Conservation (phyloP, 92 coral and sea anemone species). For the Porites cylindrica region DNA sequence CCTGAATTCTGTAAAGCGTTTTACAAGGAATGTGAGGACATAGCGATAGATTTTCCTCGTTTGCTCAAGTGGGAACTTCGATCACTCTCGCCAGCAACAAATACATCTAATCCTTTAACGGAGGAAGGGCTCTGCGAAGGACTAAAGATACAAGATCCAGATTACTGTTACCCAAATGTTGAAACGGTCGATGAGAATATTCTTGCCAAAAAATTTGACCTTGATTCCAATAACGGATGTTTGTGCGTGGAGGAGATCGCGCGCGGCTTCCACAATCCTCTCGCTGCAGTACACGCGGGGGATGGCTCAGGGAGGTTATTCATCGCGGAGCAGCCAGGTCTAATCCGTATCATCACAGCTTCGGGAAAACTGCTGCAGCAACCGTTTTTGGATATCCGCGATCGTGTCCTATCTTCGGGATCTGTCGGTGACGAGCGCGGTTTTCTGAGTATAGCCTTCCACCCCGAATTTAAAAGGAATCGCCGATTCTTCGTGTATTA, state of each 20-base stretch:
- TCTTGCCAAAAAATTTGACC: conserved; percentile 56
- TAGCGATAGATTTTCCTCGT: conserved; percentile 52
- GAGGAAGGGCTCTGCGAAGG: conserved; percentile 66
- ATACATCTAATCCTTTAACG: not conserved
- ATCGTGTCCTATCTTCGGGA: conserved; percentile 72
- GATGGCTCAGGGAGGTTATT: conserved; percentile 87
- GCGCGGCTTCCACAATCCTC: conserved; percentile 78
- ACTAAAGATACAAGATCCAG: conserved; percentile 57
- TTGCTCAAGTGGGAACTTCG: conserved; percentile 66
- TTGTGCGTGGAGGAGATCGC: conserved; percentile 85
- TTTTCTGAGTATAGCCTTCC: conserved; percentile 84
- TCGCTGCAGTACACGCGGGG: conserved; percentile 87
- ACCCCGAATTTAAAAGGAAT: conserved; percentile 75
- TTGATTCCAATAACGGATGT: conserved; percentile 64
- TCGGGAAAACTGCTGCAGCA: conserved; percentile 47
- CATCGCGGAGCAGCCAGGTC: conserved; percentile 88
- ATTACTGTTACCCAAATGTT: conserved; percentile 89
- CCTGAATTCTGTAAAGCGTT: conserved; percentile 61
- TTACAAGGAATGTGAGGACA: conserved; percentile 64
- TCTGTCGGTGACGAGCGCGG: conserved; percentile 91
- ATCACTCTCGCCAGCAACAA: conserved; percentile 11
- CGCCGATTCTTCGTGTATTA: conserved; percentile 91
- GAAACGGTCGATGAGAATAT: conserved; percentile 60
- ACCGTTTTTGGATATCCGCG: conserved; percentile 81
- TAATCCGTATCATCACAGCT: conserved; percentile 71